phyloP scores from a whole-genome alignment of 1,140 invertebrate species.

The Lerema accius region DNA sequence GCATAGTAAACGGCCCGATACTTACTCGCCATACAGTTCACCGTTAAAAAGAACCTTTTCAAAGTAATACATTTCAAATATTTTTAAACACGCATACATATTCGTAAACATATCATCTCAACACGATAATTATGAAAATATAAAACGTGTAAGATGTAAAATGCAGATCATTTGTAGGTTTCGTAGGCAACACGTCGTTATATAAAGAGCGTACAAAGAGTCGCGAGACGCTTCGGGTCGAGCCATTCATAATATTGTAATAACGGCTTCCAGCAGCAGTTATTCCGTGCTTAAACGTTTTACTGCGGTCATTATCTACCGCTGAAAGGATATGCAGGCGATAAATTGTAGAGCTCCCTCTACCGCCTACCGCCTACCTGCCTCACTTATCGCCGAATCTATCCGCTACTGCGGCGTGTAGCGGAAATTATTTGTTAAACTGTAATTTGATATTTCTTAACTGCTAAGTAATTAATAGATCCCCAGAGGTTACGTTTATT shows the following conservation, averaged over 20 bases:
- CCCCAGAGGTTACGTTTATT: not conserved
- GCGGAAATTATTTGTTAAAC: conserved; percentile 62
- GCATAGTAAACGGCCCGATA: too few species aligned
- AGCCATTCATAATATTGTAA: conserved; percentile 82
- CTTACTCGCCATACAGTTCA: too few species aligned
- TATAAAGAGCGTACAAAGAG: conserved; percentile 52
- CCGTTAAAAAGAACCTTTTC: too few species aligned
- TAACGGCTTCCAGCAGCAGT: conserved; percentile 78
- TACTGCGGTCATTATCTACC: conserved; percentile 82
- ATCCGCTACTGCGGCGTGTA: conserved; percentile 53
- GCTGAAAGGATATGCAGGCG: conserved; percentile 81
- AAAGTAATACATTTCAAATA: too few species aligned
- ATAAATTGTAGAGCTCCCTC: conserved; percentile 77
- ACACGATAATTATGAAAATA: not conserved
- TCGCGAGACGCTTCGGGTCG: conserved; percentile 57
- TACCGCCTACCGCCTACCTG: conserved; percentile 65
- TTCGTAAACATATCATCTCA: too few species aligned
- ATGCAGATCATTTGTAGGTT: conserved; percentile 27
- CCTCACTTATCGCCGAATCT: conserved; percentile 69
- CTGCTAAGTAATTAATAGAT: not conserved
- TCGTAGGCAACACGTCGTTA: conserved; percentile 29
- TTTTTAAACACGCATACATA: too few species aligned
- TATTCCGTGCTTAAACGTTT: conserved; percentile 83
- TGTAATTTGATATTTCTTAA: conserved; percentile 40
- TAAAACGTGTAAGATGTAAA: conserved; percentile 6